Evolutionary conservation across 1,140 invertebrate species (phyloP), one percentile per base, ranked within the genome.

Genomic region (Ditylenchus dipsaci): DNA sequence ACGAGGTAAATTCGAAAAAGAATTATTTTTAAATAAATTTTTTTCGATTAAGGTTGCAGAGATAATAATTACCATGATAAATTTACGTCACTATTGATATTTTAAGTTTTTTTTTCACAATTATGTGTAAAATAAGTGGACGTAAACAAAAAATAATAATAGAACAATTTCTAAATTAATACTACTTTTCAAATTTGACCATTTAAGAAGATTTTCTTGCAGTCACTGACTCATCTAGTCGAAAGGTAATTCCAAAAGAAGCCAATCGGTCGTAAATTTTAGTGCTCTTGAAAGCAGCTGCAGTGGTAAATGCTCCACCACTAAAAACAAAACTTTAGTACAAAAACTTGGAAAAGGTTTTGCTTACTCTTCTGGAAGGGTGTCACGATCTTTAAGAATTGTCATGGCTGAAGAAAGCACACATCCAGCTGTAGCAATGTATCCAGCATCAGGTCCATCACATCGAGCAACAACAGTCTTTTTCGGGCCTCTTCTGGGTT

Each of bases 391-490:
- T 45, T 88, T 88, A 0, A 95, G 84, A 67, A 95, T 85, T 15
- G 87, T 90, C 57, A 91, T 73, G 0, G 88, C 92, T 60, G 88
- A 86, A 64, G 89, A 86, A 1, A 93, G 78, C 68, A 91, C 78
- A 59, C 86, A 86, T n/a, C 87, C 88, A 42, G 88, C 88, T 1
- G 92, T 94, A 0, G 88, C 87, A 7, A 90, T 88, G 85, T 95
- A 96, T 53, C 89, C 92, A 21, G 91, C 89, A 83, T 86, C 86
- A 69, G 85, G 86, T 64, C 86, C 86, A n/a, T 76, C 76, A 29
- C 88, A 84, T 63, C 80, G 88, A 0, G 88, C 89, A 42, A 88
- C 86, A 27, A 92, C 82, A 38, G 84, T 87, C 78, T 90, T 90
- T 63, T 88, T 87, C 1, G 90, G 89, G 1, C 85, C 83, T 0